Evolutionary conservation across 2,113 vertebrate genomes (phyloP), one percentile per base, ranked within the genome.

Genomic region (rabbit (Oryctolagus cuniculus)): DNA sequence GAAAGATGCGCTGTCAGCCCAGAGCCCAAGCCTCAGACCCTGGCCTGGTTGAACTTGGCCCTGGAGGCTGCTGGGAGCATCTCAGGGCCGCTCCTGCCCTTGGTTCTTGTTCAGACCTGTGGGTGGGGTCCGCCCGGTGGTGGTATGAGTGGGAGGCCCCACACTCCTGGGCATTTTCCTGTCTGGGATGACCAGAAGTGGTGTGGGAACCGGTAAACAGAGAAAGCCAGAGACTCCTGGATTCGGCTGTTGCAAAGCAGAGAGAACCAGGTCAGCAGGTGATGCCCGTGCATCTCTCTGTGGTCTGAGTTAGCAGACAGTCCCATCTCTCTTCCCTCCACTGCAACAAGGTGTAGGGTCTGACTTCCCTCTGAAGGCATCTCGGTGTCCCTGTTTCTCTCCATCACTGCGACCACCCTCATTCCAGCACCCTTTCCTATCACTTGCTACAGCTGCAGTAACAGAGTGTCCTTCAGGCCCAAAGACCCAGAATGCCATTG

Each of bases 1-100:
- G 74, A 80, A 92, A 95, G 81, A 74, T 87, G 72, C 27, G 67
- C 58, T 92, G 58, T 92, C 79, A 64, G 74, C 81, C n/a, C 61
- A 53, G 75, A 89, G 64, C 72, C 31, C 90, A 83, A 64, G 12
- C 11, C 13, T 22, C 29, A 12, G 88, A 82, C 49, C 6, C 27
- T 74, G 11, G 4, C 16, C n/a, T 91, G 81, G 77, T 85, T 49
- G 84, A 16, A 63, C 36, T 34, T 64, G 51, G 29, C 58, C 64
- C 53, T 11, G n/a, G 9, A 38, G 17, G 21, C 29, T 87, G 22
- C 69, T 49, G 5, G 2, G 16, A 69, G 34, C 17, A 34, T 58
- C 64, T 12, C 24, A 27, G 49, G 29, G 27, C n/a, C 3, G 6
- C 24, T 51, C 49, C 21, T 31, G 17, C 15, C 27, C 6, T 31